A percentile compares a stretch with the other conserved stretches of the same genome.
phyloP scores from a whole-genome alignment of 2,113 vertebrate genomes.

The Anser cygnoides region DNA sequence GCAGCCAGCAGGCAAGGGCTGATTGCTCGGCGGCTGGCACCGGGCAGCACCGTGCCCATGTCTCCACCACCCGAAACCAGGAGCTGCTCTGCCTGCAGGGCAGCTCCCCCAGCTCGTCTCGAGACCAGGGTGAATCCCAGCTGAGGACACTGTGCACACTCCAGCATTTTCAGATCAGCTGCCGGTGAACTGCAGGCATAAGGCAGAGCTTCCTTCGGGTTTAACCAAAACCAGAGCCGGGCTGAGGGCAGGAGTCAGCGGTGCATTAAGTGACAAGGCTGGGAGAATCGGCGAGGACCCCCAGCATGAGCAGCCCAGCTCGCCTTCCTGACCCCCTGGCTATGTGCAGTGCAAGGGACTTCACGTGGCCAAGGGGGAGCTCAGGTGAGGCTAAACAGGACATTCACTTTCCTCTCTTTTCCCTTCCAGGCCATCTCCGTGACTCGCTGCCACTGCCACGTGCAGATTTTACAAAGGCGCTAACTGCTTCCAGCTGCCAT shows the following conservation, averaged over 20 bases:
- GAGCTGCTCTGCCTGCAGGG: not conserved
- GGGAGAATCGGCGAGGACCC: not conserved
- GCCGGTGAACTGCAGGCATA: not conserved
- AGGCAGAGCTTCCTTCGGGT: not conserved
- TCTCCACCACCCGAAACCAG: not conserved
- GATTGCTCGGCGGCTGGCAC: not conserved
- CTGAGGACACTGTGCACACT: not conserved
- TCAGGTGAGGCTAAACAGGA: not conserved
- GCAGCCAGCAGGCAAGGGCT: not conserved
- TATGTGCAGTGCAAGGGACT: not conserved
- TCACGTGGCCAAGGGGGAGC: not conserved
- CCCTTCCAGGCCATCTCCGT: not conserved
- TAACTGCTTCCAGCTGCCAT: constrained; percentile 67
- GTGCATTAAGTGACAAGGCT: not conserved
- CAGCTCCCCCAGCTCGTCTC: not conserved
- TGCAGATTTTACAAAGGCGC: constrained; percentile 36
- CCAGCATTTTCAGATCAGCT: not conserved
- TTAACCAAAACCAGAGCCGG: not conserved
- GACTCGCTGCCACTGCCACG: constrained; percentile 19
- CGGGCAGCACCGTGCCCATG: rapidly evolving
- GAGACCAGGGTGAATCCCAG: not conserved
- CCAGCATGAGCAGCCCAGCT: not conserved
- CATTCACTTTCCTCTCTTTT: not conserved
- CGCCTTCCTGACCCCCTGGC: not conserved
- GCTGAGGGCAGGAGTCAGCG: not conserved